Conservation (phyloP, 2,797 vertebrate genomes). For the Artibeus lituratus region DNA sequence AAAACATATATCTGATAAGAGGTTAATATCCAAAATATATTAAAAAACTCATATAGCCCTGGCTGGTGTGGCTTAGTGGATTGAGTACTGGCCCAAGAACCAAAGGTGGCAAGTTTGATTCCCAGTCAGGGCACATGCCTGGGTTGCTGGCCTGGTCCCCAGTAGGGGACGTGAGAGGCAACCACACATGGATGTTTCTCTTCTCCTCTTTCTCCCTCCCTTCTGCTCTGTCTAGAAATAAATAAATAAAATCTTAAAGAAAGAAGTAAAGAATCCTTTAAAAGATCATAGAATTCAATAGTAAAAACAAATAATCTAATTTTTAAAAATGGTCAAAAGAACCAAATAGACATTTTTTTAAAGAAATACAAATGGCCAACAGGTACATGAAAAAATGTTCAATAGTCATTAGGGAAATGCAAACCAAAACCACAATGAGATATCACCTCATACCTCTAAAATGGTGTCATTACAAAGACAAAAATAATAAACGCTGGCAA, state of each 20-base stretch:
- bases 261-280: no score
- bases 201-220: no score
- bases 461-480: neutral
- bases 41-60: neutral
- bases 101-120: no score
- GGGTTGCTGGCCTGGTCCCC: no score
- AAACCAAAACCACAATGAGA: neutral
- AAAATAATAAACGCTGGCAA: neutral
- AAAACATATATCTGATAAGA: neutral
- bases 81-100: no score
- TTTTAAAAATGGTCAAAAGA: neutral
- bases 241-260: no score
- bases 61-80: no score
- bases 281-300: neutral
- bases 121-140: no score
- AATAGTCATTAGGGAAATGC: neutral
- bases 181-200: no score
- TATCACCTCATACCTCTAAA: neutral
- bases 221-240: no score
- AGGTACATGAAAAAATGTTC: neutral
- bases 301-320: neutral
- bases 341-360: neutral
- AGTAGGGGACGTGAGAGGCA: no score
- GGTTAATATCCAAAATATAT: neutral
- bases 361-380: neutral